Base-by-base conservation (phyloP, 2,113 vertebrate genomes). In the Lates calcarifer region DNA sequence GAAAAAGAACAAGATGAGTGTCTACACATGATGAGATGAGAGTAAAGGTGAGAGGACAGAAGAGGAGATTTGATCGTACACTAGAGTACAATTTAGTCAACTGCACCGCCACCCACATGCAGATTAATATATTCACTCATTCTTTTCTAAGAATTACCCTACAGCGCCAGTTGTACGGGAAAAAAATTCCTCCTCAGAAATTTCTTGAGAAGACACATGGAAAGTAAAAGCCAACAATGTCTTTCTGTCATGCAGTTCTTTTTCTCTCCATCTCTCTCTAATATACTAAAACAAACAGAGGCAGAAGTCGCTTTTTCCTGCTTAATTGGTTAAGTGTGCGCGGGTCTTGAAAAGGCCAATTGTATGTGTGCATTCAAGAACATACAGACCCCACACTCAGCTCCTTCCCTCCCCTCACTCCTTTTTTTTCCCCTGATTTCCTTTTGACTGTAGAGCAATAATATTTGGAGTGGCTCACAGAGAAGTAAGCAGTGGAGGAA, bases 391-490 rank as follows among this genome's bases (percentile, higher is more conserved):
- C n/a, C 6, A n/a, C 72, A 61, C 43, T 60, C 45, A 66, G 60
- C 55, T 60, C 53, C 53, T 24, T 43, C 35, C 15, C 28, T 45
- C 47, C 6, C 56, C 53, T 64, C 55, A 45, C 53, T 29, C 10
- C 10, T 22, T 63, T 69, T 6, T 49, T 62, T 68, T 71, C 17
- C 35, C 17, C 31, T 61, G 55, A 86, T 79, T 89, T 86, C 47
- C 64, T 77, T 82, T 61, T 68, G 45, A 81, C 37, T 65, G 67
- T 2, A 49, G 39, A 82, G 67, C 64, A 86, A 87, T 87, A 89
- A 88, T 90, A 89, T 84, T 77, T 89, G 57, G 35, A 87, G 70
- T 68, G 66, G 82, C 79, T 83, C 64, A 58, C 55, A 28, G 61
- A 78, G 37, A 86, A 89, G 80, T 68, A 81, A 82, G 67, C 53